A percentile compares a stretch with the other conserved stretches of the same genome.
These are phyloP conservation scores for Speoplatyrhinus poulsoni DNA, from an alignment of 2,113 vertebrate species.

Conservation along the genomic window DNA sequence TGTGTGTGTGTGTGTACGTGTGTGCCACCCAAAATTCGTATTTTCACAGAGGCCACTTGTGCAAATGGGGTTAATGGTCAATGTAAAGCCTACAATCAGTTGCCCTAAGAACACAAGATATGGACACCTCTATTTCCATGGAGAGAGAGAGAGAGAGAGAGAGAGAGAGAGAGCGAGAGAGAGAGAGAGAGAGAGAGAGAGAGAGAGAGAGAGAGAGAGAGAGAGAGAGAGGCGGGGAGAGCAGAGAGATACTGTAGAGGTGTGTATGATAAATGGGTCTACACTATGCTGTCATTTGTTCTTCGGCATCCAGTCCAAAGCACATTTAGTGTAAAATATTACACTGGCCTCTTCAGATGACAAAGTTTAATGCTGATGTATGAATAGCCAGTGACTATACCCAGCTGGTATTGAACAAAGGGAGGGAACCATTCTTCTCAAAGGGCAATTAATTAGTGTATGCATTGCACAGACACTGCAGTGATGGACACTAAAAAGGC, in stretches of 20 bases:
- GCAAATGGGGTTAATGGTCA: slow-evolving; percentile 40
- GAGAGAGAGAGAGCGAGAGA: neutral
- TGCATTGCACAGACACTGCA: slow-evolving; percentile 37
- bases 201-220: neutral
- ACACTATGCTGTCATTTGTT: slow-evolving; percentile 68
- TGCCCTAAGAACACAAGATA: slow-evolving; percentile 26
- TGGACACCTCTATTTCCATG: slow-evolving; percentile 50
- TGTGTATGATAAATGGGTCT: slow-evolving; percentile 66
- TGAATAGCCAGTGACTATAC: slow-evolving; percentile 60
- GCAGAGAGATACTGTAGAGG: too few species aligned
- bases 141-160: slow-evolving; percentile 28
- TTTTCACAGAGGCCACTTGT: slow-evolving; percentile 9
- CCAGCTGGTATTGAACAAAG: slow-evolving; percentile 60
- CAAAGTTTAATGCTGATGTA: slow-evolving; percentile 77
- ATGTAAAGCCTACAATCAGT: slow-evolving; percentile 48
- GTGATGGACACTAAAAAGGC: slow-evolving; percentile 29
- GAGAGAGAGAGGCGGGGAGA: neutral
- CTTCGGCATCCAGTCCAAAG: slow-evolving; percentile 71
- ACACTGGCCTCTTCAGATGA: slow-evolving; percentile 61
- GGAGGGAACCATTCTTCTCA: slow-evolving; percentile 64
- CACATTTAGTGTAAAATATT: slow-evolving; percentile 76
- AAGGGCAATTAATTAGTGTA: slow-evolving; percentile 67
- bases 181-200: neutral
- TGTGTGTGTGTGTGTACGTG: neutral
- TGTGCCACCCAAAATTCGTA: neutral